Evolutionary conservation across 2,113 vertebrate species (phyloP), one percentile per base, ranked within the genome.

Genomic region (Probosciger aterrimus): DNA sequence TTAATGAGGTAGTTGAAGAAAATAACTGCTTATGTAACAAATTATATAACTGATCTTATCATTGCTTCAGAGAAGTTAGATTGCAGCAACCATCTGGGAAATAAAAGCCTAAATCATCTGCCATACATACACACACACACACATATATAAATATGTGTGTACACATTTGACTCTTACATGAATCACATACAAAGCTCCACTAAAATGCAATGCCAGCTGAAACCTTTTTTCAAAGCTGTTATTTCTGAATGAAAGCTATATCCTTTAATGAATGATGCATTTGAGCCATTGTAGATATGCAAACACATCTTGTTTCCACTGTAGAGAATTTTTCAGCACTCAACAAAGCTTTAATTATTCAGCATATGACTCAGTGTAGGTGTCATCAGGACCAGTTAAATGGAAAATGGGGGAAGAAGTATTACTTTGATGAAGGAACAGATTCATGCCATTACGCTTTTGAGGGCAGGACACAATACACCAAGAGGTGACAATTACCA

Each of bases 31-130:
- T 96, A 75, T 60, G 41, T 77, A 97, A 95, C 6, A n/a, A 95
- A 91, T 97, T 95, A 90, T 77, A 47, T 91, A 97, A 97, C 44
- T 9, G 39, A 70, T 81, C 64, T 81, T 90, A 46, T 91, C 33
- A 33, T 71, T 77, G 53, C 74, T 64, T 79, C n/a, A 27, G 73
- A 92, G 82, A 83, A 79, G 82, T 59, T 77, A 52, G 27, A 76
- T 85, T 79, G 31, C 78, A 75, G 68, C 37, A 92, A 1, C 90
- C 92, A 93, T 81, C 86, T 95, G 93, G 92, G 88, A 91, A 88
- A 94, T 81, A 67, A 93, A 88, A 90, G 70, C 59, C 76, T 89
- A 86, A 95, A 93, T 96, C 86, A 88, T 90, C 93, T 82, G 63
- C 77, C 41, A 41, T 79, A 33, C 47, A 46, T 6, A 67, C 62